Conservation (phyloP, 2,113 vertebrate species). For the Strigops habroptila region DNA sequence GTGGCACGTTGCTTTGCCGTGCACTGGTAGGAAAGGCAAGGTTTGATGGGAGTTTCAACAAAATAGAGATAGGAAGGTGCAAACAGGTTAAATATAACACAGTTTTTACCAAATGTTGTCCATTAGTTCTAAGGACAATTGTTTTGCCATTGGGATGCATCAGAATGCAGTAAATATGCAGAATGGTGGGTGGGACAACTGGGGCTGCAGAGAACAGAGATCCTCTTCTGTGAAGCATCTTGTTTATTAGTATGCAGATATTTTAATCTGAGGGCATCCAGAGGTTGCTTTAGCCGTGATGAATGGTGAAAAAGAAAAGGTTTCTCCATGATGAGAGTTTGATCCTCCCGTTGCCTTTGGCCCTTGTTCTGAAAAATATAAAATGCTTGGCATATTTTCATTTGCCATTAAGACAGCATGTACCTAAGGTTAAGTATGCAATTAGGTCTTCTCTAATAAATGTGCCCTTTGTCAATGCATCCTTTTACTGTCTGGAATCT, state of each 20-base stretch:
- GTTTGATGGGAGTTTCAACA: background rate
- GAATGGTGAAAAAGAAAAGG: background rate
- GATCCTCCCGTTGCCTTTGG: background rate
- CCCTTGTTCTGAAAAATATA: background rate
- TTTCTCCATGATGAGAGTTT: background rate
- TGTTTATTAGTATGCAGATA: background rate
- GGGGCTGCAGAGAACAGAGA: background rate
- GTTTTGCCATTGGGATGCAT: background rate
- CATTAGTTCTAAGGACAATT: background rate
- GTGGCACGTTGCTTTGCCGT: background rate
- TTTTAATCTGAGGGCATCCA: background rate
- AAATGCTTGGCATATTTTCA: background rate
- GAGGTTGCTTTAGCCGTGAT: background rate
- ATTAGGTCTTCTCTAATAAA: constrained; percentile 34
- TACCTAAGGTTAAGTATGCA: constrained; percentile 32
- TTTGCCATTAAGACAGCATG: background rate
- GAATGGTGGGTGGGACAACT: background rate
- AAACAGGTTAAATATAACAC: background rate
- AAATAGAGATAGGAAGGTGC: background rate
- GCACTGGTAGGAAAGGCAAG: background rate
- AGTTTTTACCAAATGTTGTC: background rate
- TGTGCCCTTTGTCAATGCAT: background rate
- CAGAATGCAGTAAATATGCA: background rate
- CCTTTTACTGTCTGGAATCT: background rate
- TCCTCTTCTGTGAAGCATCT: background rate